phyloP scores from a whole-genome alignment of 1,140 invertebrate genomes.

The Drosophila mayri region DNA sequence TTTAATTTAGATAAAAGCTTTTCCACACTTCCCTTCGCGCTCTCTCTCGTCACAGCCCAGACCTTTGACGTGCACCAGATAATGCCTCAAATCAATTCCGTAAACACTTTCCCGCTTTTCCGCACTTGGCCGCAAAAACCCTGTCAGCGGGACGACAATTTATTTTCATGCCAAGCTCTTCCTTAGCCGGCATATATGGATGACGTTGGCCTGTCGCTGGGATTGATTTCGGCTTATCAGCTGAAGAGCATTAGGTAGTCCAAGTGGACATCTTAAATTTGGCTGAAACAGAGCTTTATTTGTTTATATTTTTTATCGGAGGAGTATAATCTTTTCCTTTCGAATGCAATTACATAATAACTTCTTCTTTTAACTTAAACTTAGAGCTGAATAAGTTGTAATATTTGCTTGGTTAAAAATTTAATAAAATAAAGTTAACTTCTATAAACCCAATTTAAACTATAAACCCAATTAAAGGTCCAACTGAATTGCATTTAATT shows the following conservation, averaged over 20 bases:
- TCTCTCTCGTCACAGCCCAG: slow-evolving; percentile 1
- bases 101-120: slow-evolving; percentile 61
- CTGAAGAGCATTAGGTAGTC: background rate
- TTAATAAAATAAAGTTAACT: background rate
- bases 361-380: too few relatives aligned
- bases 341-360: background rate
- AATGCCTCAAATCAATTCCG: slow-evolving; percentile 79
- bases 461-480: background rate
- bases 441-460: background rate
- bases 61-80: slow-evolving; percentile 51
- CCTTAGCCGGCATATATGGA: slow-evolving; percentile 15
- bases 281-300: background rate
- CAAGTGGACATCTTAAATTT: background rate
- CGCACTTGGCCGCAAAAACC: slow-evolving; percentile 36
- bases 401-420: background rate
- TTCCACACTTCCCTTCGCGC: slow-evolving; percentile 24
- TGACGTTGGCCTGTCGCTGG: slow-evolving; percentile 22
- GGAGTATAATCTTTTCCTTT: too few relatives aligned
- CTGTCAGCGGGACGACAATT: slow-evolving; percentile 66
- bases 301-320: background rate
- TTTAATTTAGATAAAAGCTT: slow-evolving; percentile 84
- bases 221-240: slow-evolving; percentile 44
- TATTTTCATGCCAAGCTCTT: slow-evolving; percentile 62
- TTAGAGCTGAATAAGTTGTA: too few relatives aligned
- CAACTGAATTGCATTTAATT: background rate